Conservation (phyloP, 2,888 invertebrate genomes). For the Monoplex corrugatus region DNA sequence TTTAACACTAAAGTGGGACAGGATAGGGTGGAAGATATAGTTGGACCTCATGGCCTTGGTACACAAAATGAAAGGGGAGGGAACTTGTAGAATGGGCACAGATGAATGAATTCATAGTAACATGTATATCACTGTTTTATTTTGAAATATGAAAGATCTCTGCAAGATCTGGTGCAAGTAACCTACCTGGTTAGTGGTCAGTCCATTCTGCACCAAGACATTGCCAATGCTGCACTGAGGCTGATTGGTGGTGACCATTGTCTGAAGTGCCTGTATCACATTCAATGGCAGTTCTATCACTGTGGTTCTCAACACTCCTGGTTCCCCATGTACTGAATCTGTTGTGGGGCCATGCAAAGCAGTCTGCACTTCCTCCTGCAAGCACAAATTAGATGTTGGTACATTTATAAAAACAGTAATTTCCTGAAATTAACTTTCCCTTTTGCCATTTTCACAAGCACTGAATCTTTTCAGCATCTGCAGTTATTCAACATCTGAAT, state of each 20-base stretch:
- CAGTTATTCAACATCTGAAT: neutral
- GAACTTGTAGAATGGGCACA: too few species aligned
- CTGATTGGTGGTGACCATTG: constrained; percentile 95
- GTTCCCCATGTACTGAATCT: constrained; percentile 67
- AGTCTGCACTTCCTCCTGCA: constrained; percentile 64
- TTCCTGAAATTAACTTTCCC: too few species aligned
- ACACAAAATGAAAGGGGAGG: too few species aligned
- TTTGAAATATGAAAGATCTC: too few species aligned
- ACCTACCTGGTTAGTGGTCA: constrained; percentile 88
- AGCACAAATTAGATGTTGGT: neutral
- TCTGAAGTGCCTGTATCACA: constrained; percentile 86
- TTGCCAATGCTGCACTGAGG: constrained; percentile 91
- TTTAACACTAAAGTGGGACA: too few species aligned
- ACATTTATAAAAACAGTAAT: too few species aligned
- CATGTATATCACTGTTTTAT: too few species aligned
- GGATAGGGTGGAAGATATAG: too few species aligned
- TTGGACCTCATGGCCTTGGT: too few species aligned
- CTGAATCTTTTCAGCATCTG: neutral
- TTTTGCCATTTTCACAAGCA: too few species aligned
- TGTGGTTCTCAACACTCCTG: constrained; percentile 89
- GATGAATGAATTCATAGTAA: too few species aligned
- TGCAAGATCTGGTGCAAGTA: neutral
- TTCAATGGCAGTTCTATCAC: constrained; percentile 97
- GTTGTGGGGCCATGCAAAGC: constrained; percentile 69
- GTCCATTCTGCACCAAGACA: constrained; percentile 94